Evolutionary conservation across 2,797 vertebrate genomes (phyloP).

Genomic region (Glossophaga mutica): DNA sequence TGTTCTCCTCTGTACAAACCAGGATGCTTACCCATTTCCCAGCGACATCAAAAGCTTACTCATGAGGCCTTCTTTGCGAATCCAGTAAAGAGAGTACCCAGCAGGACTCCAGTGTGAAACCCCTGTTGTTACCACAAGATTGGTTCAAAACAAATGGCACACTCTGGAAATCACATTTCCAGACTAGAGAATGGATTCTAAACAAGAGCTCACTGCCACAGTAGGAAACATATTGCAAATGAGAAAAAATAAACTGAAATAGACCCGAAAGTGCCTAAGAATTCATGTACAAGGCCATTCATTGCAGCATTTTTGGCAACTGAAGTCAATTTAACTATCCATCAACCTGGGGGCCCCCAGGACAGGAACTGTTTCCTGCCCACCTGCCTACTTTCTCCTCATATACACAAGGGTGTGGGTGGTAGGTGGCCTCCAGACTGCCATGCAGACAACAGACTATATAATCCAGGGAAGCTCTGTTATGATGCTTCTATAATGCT

Average conservation of each 20-base stretch:
- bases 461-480: background rate
- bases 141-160: background rate
- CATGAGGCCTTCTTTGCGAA: background rate
- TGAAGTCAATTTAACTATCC: background rate
- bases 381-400: background rate
- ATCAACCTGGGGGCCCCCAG: background rate
- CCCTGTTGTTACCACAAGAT: background rate
- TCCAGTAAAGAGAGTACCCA: background rate
- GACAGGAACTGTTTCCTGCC: background rate
- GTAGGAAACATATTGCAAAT: background rate
- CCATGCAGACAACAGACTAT: background rate
- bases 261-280: background rate
- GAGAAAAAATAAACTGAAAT: background rate
- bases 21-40: background rate
- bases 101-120: background rate
- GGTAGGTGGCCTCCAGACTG: background rate
- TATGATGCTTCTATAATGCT: background rate
- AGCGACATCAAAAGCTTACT: background rate
- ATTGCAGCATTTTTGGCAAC: background rate
- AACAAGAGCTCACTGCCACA: background rate
- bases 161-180: conserved; percentile 7
- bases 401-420: background rate
- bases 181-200: background rate
- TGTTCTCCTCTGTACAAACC: background rate
- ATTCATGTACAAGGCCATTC: background rate